These are phyloP conservation scores for Reticulitermes speratus DNA, from an alignment of 1,140 invertebrate species.

Conservation along the genomic window DNA sequence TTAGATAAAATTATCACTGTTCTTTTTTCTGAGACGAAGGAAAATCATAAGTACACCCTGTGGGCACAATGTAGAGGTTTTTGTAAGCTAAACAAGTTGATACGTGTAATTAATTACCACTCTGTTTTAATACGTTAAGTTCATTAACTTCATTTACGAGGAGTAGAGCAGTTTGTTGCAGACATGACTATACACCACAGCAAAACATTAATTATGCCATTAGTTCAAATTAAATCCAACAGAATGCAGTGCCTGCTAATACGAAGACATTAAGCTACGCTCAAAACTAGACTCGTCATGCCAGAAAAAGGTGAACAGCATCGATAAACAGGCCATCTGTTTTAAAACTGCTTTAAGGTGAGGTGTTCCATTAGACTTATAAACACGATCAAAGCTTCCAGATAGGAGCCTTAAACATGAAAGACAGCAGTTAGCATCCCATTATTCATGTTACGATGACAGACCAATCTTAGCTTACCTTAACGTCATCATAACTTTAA, in stretches of 20 bases:
- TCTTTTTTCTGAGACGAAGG: no score
- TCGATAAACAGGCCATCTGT: constrained; percentile 7
- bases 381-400: background rate
- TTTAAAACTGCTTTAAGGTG: background rate
- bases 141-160: no score
- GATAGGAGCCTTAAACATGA: background rate
- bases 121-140: no score
- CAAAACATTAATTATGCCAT: constrained; percentile 32
- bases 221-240: constrained; percentile 34
- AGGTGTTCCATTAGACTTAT: constrained; percentile 14
- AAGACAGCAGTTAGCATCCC: constrained; percentile 27
- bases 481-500: background rate
- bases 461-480: constrained; percentile 25
- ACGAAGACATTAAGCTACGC: background rate
- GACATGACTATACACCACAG: constrained; percentile 8
- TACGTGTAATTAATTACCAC: no score
- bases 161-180: background rate
- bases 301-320: background rate
- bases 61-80: no score
- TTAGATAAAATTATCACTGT: no score
- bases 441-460: constrained; percentile 34
- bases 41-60: no score
- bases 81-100: no score
- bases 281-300: background rate
- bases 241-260: background rate